These are phyloP conservation scores for Lycophotia porphyrea DNA, from an alignment of 2,888 invertebrate species.

Conservation along the genomic window DNA sequence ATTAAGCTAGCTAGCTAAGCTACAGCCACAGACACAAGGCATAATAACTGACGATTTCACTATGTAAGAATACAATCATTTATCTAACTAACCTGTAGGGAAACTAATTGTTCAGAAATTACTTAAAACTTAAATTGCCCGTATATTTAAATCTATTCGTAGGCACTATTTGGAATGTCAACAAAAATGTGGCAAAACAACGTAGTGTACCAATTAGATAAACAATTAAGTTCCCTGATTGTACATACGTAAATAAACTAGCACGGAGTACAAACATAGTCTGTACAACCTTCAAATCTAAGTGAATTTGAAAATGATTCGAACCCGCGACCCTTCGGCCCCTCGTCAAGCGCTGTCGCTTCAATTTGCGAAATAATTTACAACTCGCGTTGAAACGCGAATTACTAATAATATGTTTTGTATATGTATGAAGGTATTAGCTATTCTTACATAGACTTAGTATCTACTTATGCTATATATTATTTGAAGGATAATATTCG, in stretches of 20 bases:
- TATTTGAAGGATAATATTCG: neutral
- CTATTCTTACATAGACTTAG: neutral
- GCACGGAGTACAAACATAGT: constrained; percentile 1
- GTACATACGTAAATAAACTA: constrained; percentile 18
- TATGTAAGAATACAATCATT: neutral
- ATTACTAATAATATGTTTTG: constrained; percentile 47
- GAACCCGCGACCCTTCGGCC: constrained; percentile 40
- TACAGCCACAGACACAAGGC: too few species aligned
- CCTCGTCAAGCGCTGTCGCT: constrained; percentile 55
- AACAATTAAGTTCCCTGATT: neutral
- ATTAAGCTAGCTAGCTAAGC: too few species aligned
- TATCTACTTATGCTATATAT: neutral
- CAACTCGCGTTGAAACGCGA: constrained; percentile 43
- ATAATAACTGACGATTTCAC: too few species aligned
- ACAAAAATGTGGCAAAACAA: too few species aligned
- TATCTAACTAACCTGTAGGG: neutral
- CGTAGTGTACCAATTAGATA: neutral
- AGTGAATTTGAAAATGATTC: constrained; percentile 52
- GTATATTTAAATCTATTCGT: neutral
- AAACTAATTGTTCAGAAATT: neutral
- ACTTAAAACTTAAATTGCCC: neutral
- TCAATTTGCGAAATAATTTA: constrained; percentile 61
- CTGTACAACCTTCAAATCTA: constrained; percentile 41
- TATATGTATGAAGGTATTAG: neutral
- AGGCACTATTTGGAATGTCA: neutral